Evolutionary conservation across 2,797 vertebrate genomes (phyloP), one percentile per base, ranked within the genome.

Genomic region (Typhlichthys eigenmanni): DNA sequence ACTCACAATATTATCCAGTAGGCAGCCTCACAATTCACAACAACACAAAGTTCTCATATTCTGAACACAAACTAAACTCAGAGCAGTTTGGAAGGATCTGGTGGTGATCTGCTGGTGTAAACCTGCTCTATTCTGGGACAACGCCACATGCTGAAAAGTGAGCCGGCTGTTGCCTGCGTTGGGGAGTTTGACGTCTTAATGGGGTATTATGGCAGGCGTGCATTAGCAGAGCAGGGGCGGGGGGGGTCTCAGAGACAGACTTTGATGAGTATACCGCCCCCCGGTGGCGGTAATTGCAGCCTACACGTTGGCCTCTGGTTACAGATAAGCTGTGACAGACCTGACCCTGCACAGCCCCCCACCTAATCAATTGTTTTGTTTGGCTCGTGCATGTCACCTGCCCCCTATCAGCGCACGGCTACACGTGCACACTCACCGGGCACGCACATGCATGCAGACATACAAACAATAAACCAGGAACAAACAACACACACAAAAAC

Each of bases 221-320:
- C 63, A 72, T 78, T 76, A 73, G 58, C 4, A 38, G 45, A 16
- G 38, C 53, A 58, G 69, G 34, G 49, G 59, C 48, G 69, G 29
- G 57, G 70, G 29, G 57, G 58, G 70, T 50, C 64, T 55, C 50
- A 50, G 60, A 62, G 64, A 66, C 60, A 57, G 64, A 46, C 58
- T 71, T 58, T 69, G 61, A 77, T 62, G 50, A 59, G 62, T 7
- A 17, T 13, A 56, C 62, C n/a, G 48, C 71, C 59, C 59, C 62
- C 55, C 50, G 50, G 73, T 69, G 68, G 9, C 45, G 19, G 66
- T 85, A 84, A 85, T 85, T 82, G 85, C 58, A 62, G 55, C 56
- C 55, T 69, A 50, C 72, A 55, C 67, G 61, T 17, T 19, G 52
- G 53, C 19, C 53, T 29, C 62, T 83, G 72, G 75, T 79, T 79